phyloP scores from a whole-genome alignment of 1,140 invertebrate genomes.

The Eubasilissa regina region DNA sequence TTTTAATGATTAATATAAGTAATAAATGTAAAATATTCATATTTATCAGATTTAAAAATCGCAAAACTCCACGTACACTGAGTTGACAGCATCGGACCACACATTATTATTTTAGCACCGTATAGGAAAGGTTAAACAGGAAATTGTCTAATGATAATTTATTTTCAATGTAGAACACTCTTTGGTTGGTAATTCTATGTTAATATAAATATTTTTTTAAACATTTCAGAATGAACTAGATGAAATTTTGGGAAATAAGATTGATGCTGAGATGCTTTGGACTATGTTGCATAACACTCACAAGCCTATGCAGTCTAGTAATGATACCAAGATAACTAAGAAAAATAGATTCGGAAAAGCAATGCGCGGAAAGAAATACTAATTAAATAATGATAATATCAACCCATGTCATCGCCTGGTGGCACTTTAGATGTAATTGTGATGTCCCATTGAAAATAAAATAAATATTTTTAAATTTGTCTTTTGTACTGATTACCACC shows the following conservation, averaged over 20 bases:
- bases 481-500: too few relatives aligned
- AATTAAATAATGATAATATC: conserved; percentile 14
- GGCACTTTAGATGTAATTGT: too few relatives aligned
- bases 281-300: conserved; percentile 76
- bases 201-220: conserved; percentile 55
- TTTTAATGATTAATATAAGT: too few relatives aligned
- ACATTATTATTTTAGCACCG: too few relatives aligned
- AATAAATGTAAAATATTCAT: too few relatives aligned
- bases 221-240: conserved; percentile 75
- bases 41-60: too few relatives aligned
- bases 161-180: background rate
- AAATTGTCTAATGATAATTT: background rate
- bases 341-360: conserved; percentile 59
- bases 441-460: too few relatives aligned
- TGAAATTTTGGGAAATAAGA: conserved; percentile 79
- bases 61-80: too few relatives aligned
- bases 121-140: too few relatives aligned
- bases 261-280: conserved; percentile 75
- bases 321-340: conserved; percentile 59
- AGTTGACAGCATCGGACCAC: too few relatives aligned
- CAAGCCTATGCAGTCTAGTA: conserved; percentile 66
- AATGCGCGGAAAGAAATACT: conserved; percentile 55
- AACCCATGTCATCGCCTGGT: too few relatives aligned
- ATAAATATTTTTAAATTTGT: too few relatives aligned
- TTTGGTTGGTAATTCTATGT: conserved; percentile 8